phyloP scores from a whole-genome alignment of 1,140 invertebrate species.

The Drosophila gunungcola region DNA sequence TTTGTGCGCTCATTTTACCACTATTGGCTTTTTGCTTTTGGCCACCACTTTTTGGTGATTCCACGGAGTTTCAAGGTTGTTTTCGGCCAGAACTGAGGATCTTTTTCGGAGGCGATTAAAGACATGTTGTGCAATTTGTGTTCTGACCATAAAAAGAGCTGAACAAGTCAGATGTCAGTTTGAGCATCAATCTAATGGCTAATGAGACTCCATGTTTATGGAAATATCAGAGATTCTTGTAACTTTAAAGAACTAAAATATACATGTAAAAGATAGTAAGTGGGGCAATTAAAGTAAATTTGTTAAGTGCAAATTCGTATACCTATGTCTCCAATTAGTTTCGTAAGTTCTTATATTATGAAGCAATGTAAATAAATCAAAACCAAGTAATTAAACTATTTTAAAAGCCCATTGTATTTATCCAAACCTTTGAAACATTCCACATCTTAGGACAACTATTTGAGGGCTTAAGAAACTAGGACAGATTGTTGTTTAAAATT shows the following conservation, averaged over 20 bases:
- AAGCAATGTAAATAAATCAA: not conserved
- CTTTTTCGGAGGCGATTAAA: constrained; percentile 29
- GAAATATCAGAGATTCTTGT: too few relatives aligned
- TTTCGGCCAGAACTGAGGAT: constrained; percentile 17
- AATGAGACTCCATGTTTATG: constrained; percentile 4
- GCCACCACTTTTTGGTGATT: constrained; percentile 53
- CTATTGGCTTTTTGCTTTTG: constrained; percentile 29
- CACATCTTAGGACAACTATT: not conserved
- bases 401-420: not conserved
- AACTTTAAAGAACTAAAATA: not conserved
- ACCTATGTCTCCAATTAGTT: not conserved
- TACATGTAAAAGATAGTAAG: not conserved
- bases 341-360: not conserved
- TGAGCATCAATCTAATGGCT: constrained; percentile 29
- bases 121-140: constrained; percentile 48
- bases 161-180: constrained; percentile 45
- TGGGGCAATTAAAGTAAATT: constrained; percentile 16
- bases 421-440: not conserved
- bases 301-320: too few relatives aligned
- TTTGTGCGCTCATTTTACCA: constrained; percentile 28
- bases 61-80: constrained; percentile 66
- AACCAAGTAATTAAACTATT: not conserved
- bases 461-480: not conserved
- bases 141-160: constrained; percentile 45
- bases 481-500: not conserved